Conservation (phyloP, 2,797 vertebrate genomes). For the Rhyacichthys aspro region DNA sequence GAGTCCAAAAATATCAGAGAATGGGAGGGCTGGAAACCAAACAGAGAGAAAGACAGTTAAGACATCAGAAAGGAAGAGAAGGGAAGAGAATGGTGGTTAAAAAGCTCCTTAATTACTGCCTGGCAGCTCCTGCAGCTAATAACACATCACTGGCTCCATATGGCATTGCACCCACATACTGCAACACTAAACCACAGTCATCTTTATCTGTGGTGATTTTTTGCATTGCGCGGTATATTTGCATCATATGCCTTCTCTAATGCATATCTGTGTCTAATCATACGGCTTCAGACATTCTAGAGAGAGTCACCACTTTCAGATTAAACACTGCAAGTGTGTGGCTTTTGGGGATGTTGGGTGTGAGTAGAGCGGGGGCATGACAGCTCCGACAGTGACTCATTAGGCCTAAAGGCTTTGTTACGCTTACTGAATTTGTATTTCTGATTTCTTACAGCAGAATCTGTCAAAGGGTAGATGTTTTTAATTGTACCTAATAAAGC, state of each 20-base stretch:
- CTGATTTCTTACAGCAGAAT: neutral
- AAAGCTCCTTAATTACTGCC: constrained; percentile 72
- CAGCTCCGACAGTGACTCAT: constrained; percentile 23
- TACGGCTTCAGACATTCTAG: constrained; percentile 9
- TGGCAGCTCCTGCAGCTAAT: constrained; percentile 36
- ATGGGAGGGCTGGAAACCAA: constrained; percentile 50
- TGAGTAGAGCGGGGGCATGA: constrained; percentile 22
- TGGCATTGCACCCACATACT: constrained; percentile 36
- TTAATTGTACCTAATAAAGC: too few relatives aligned
- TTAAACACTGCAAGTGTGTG: constrained; percentile 30
- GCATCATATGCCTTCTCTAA: constrained; percentile 1
- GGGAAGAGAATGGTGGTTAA: constrained; percentile 52
- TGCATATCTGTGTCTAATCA: constrained; percentile 25
- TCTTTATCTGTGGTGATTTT: constrained; percentile 40
- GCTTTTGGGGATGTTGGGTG: constrained; percentile 31
- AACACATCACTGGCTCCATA: constrained; percentile 50
- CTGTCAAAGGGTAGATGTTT: too few relatives aligned
- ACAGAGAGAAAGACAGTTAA: constrained; percentile 35
- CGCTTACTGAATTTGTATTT: neutral
- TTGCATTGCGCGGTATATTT: constrained; percentile 6
- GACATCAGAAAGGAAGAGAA: constrained; percentile 45
- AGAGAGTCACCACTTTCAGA: constrained; percentile 12
- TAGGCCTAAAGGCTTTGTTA: constrained; percentile 25
- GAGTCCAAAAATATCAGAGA: constrained; percentile 58
- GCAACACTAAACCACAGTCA: constrained; percentile 23